phyloP scores from a whole-genome alignment of 2,113 vertebrate species.

The Turdus rufiventris region DNA sequence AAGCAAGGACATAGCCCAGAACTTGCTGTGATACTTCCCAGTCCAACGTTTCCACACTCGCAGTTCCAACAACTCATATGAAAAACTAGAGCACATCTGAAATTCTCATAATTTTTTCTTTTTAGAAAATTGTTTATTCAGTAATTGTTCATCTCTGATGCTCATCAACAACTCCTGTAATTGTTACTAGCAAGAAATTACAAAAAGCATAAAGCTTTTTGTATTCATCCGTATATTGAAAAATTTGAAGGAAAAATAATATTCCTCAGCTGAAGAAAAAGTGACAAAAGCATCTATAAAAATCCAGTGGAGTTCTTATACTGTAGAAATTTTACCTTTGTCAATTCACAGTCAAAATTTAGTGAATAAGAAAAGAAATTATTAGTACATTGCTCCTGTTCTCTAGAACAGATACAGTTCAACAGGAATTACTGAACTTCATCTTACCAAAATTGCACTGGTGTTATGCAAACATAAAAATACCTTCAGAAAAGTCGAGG shows the following conservation, averaged over 20 bases:
- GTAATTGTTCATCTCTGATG: neutral
- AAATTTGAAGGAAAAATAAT: neutral
- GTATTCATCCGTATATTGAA: neutral
- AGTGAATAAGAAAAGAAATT: neutral
- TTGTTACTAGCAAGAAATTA: neutral
- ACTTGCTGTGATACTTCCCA: neutral
- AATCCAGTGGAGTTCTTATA: neutral
- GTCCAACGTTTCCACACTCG: rapidly evolving
- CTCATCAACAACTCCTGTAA: neutral
- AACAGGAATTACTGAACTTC: neutral
- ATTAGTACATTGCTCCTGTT: neutral
- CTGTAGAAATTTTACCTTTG: neutral
- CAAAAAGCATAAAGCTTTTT: neutral
- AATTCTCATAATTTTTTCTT: neutral
- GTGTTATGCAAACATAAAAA: neutral
- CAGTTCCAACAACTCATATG: neutral
- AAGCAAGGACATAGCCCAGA: neutral
- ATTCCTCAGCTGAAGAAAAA: neutral
- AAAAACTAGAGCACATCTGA: neutral
- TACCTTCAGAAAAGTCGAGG: neutral
- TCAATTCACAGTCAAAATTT: neutral
- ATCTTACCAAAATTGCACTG: neutral
- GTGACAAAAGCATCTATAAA: neutral
- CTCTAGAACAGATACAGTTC: neutral
- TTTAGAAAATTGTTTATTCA: neutral